Evolutionary conservation across 2,888 invertebrate genomes (phyloP), one percentile per base, ranked within the genome.

Genomic region (Allophyes oxyacanthae): DNA sequence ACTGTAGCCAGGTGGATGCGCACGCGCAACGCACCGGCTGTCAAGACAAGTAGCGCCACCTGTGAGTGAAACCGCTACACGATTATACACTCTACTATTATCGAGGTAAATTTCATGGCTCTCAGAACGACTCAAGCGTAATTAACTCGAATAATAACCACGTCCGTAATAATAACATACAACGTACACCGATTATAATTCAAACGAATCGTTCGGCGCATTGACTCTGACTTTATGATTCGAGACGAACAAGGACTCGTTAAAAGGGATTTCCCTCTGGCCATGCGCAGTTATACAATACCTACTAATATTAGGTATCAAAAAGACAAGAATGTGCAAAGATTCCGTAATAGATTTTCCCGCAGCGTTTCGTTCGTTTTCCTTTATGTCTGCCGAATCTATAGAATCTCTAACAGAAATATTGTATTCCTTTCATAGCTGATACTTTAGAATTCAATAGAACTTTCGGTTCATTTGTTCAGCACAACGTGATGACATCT

Each of bases 21-120:
- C 64, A 34, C 11, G 20, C 74, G 71, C 69, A 49, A 5, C 33
- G 57, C 52, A 70, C 52, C 51, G 44, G 36, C 51, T 68, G 48
- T 25, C n/a, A 38, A 32, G 34, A 13, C 56, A 49, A 42, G 51
- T 70, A 40, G 66, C 57, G 70, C 65, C 72, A 70, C 59, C 59
- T 74, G 71, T 52, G 25, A 50, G 56, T 15, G 56, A 65, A 51
- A 62, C 42, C 49, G 30, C 63, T 43, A 20, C 43, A 14, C 14
- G 40, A 34, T 33, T 25, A 34, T 34, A 37, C 48, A 13, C 36
- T 32, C 14, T 15, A 26, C 30, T 32, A 54, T 51, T 48, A 64
- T 40, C 15, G 32, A 34, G 30, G 26, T 34, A 13, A 48, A 64
- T 44, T 30, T 45, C 37, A 60, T 38, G 25, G 38, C 43, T 38